Base-by-base conservation (phyloP, 1,140 invertebrate genomes). In the Conus ventricosus region DNA sequence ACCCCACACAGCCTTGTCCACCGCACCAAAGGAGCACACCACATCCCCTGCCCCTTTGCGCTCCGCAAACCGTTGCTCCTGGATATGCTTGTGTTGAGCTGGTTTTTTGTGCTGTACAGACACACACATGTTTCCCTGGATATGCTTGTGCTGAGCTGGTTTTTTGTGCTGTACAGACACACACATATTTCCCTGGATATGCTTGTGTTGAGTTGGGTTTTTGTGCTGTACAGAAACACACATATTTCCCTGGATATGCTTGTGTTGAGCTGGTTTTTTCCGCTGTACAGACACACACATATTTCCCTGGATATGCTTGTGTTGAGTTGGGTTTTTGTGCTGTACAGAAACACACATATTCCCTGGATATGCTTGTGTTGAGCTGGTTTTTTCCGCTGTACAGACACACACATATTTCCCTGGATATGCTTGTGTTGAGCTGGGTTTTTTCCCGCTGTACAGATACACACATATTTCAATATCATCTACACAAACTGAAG, bases 21-120 rank as follows among this genome's bases (percentile, higher is more conserved):
- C 90, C 55, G 84, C 81, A 39, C 92, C 93, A 91, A 91, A 96
- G n/a, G 94, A 95, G 81, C 71, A 71, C 25, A 85, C 55, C 55
- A 81, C 82, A 20, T 86, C 60, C 57, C 76, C 88, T 85, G 89
- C 90, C 87, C n/a, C 86, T 60, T 60, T 76, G 17, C 86, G 76
- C 13, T 63, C 23, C 23, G 27, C 87, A 55, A 83, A 63, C 55
- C 84, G n/a, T 54, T 80, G 67, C 54, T 63, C 23, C 91, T 91
- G 23, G 63, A 81, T 13, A 23, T 17, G 51, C 80, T 81, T 25
- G 39, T 81, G 39, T 53, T 81, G 51, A 81, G 23, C 13, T 15
- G 17, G 51, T 4, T 23, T 13, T 81, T 81, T 5, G 80, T 15
- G 4, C 80, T 81, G 80, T 51, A 27, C 5, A 78, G 25, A 17